Conservation (phyloP, 2,888 invertebrate genomes). For the Labia minor region DNA sequence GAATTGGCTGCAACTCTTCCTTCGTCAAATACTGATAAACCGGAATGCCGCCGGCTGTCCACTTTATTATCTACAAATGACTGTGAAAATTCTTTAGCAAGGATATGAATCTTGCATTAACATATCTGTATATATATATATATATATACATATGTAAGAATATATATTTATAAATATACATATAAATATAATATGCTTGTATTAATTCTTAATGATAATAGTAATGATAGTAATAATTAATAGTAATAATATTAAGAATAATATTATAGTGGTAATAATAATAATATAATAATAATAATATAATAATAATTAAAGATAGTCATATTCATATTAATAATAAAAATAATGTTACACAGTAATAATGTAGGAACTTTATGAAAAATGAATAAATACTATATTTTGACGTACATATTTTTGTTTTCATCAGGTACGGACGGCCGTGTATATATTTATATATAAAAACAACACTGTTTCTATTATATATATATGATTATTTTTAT, state of each 20-base stretch:
- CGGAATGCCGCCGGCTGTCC: slow-evolving; percentile 13
- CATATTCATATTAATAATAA: slow-evolving; percentile 13
- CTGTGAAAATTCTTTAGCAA: background rate
- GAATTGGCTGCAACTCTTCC: slow-evolving; percentile 9
- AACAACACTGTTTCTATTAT: background rate
- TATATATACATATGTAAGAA: background rate
- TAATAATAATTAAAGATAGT: background rate
- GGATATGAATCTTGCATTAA: slow-evolving; percentile 3
- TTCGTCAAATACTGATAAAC: slow-evolving; percentile 13
- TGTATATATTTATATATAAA: slow-evolving; percentile 13
- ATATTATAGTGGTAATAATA: background rate
- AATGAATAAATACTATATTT: slow-evolving; percentile 13
- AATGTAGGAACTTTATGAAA: slow-evolving; percentile 13
- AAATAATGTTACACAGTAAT: slow-evolving; percentile 8
- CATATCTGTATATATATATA: too few species aligned
- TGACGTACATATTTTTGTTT: background rate
- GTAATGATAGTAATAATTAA: background rate
- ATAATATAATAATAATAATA: too few species aligned
- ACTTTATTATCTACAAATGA: slow-evolving; percentile 3
- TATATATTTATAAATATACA: too few species aligned
- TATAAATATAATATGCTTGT: background rate
- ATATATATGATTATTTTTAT: background rate
- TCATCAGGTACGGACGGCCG: background rate
- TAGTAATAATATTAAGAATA: background rate
- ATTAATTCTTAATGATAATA: slow-evolving; percentile 13